Base-by-base conservation (phyloP, 2,113 vertebrate species). In the Anhinga anhinga region DNA sequence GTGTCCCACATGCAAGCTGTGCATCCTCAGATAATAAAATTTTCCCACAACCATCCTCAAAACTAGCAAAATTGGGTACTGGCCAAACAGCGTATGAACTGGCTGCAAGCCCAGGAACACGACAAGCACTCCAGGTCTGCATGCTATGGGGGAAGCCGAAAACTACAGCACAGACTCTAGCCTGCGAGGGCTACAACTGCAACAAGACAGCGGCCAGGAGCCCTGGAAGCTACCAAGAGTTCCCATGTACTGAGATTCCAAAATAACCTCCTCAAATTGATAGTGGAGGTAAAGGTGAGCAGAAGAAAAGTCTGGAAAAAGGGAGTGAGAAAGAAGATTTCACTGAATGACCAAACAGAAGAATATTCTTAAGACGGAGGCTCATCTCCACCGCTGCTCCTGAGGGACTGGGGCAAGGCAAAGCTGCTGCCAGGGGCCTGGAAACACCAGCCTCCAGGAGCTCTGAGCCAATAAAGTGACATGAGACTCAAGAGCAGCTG, bases 41-140 rank as follows among this genome's bases (percentile, higher is more conserved):
- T 94, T 97, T 96, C 92, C 95, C 90, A 93, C 1, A 23, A 34
- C 55, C 65, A 82, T 92, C 92, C 88, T 93, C 63, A 77, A 63
- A 94, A 84, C 80, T 52, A 92, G 90, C 80, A 86, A 69, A 66
- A 50, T 2, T 94, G 86, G 55, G 47, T 42, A 30, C 69, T 79
- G 81, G 91, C 88, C 93, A 94, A 95, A 86, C 38, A 91, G 63
- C 52, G 5, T 25, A 86, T 38, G 69, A 86, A 70, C 91, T 95
- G 93, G 88, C 92, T 94, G 74, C 53, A 29, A 76, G 93, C 92
- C 95, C 92, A 90, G 84, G 56, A 93, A 42, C 29, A 56, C 58
- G 66, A 66, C 49, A 79, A 73, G 91, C 82, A 85, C 44, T 5
- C 16, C 59, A 84, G 81, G 44, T 49, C 87, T 61, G 34, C 78